Base-by-base conservation (phyloP, 2,797 vertebrate genomes). In the Acanthis flammea region DNA sequence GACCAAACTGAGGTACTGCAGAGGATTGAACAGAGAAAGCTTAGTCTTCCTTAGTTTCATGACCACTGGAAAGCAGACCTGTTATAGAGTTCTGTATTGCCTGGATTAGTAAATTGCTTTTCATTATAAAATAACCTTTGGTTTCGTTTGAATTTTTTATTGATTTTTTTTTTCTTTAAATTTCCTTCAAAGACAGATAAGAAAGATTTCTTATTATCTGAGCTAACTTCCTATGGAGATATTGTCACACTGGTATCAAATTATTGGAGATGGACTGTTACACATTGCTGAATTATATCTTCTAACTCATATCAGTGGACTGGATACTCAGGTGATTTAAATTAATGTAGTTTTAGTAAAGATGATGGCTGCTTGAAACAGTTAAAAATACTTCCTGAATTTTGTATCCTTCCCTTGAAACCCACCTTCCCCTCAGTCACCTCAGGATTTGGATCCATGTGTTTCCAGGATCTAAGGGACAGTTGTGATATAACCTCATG, bases 361-460 rank as follows among this genome's bases (percentile, higher is more conserved):
- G 14, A 2, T 65, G 25, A 48, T n/a, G 9, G 1, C 15, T 65
- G 7, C 45, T 61, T 73, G 27, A 80, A 91, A 45, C 3, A 11
- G 17, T 24, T 76, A 25, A 72, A 17, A n/a, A 60, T 55, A 6
- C 2, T 57, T 35, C n/a, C 22, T 74, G 19, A 62, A 6, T 50
- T 70, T 71, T 76, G 6, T 6, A 48, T 41, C 6, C 3, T 62
- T 21, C 25, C 16, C 8, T 48, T 7, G 7, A 91, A 91, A 66
- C 0, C 1, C 9, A 81, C 4, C 2, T 57, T 61, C 4, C 19
- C 5, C 9, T 14, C 9, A 66, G 9, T 4, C 24, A 30, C 17
- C 6, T 77, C 10, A 54, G 13, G 18, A 19, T 70, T 57, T 37
- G 6, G 2, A 84, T 63, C 19, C 13, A 12, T 6, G 2, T 37